phyloP scores from a whole-genome alignment of 2,888 invertebrate species.

The Campopleginae sp. region DNA sequence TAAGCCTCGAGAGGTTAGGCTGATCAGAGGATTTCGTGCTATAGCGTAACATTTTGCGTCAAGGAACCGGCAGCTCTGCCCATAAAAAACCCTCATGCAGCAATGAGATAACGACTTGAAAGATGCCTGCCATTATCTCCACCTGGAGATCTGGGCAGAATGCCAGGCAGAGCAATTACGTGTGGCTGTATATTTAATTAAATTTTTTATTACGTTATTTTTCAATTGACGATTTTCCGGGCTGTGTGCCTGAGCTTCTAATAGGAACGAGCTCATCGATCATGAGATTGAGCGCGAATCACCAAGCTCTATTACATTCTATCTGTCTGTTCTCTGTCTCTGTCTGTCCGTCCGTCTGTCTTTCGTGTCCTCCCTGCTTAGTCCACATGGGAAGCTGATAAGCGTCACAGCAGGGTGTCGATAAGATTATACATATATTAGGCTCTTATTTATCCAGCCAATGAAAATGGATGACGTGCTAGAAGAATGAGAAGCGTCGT shows the following conservation, averaged over 20 bases:
- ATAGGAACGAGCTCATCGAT: conserved; percentile 53
- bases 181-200: conserved; percentile 63
- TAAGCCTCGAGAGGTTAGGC: too few species aligned
- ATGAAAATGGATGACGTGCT: conserved; percentile 14
- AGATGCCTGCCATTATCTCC: conserved; percentile 33
- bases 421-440: conserved; percentile 55
- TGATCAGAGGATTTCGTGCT: too few species aligned
- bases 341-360: background rate
- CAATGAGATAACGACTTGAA: too few species aligned
- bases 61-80: too few species aligned
- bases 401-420: conserved; percentile 48
- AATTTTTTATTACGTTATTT: conserved; percentile 26
- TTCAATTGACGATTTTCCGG: conserved; percentile 7
- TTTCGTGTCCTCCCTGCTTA: background rate
- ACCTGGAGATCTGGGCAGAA: conserved; percentile 53
- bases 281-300: conserved; percentile 49
- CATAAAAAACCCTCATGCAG: too few species aligned
- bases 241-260: conserved; percentile 27
- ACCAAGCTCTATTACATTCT: conserved; percentile 8
- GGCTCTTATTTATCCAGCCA: conserved; percentile 45
- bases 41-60: too few species aligned
- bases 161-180: conserved; percentile 63
- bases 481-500: background rate
- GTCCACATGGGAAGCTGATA: conserved; percentile 43
- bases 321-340: conserved; percentile 19